A percentile compares a stretch with the other conserved stretches of the same genome.
These are phyloP conservation scores for Glaucopsyche alexis DNA, from an alignment of 2,888 invertebrate genomes.

Conservation along the genomic window DNA sequence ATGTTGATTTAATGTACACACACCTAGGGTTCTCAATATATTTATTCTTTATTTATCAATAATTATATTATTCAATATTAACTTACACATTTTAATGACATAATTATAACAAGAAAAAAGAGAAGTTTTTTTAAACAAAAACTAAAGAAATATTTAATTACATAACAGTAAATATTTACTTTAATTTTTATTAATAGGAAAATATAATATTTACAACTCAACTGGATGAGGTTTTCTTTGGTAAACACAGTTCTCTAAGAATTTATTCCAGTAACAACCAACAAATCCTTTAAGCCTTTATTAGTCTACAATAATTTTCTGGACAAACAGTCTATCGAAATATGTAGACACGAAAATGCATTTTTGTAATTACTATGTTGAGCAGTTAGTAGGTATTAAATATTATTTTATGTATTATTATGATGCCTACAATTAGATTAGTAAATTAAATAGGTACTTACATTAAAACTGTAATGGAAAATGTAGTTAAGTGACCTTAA, in stretches of 20 bases:
- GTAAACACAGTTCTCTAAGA: not conserved
- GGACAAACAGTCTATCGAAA: not conserved
- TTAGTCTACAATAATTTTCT: not conserved
- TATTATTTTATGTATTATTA: not conserved
- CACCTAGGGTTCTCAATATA: no score
- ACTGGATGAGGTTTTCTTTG: not conserved
- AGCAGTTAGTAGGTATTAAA: not conserved
- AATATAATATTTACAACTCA: conserved; percentile 7
- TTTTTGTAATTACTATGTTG: not conserved
- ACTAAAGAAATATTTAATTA: no score
- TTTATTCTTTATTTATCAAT: no score
- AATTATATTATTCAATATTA: no score
- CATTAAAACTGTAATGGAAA: not conserved
- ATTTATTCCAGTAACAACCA: not conserved
- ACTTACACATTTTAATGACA: no score
- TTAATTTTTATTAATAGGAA: not conserved
- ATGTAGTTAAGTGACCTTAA: not conserved
- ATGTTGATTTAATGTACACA: no score
- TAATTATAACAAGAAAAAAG: no score
- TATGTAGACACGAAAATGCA: not conserved
- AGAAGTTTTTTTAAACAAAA: no score
- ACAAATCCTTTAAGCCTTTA: not conserved
- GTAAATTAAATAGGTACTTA: no score
- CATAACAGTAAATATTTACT: not conserved
- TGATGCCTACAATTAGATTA: no score